These are phyloP conservation scores for Pogonus chalceus DNA, from an alignment of 1,140 invertebrate genomes.

Conservation along the genomic window DNA sequence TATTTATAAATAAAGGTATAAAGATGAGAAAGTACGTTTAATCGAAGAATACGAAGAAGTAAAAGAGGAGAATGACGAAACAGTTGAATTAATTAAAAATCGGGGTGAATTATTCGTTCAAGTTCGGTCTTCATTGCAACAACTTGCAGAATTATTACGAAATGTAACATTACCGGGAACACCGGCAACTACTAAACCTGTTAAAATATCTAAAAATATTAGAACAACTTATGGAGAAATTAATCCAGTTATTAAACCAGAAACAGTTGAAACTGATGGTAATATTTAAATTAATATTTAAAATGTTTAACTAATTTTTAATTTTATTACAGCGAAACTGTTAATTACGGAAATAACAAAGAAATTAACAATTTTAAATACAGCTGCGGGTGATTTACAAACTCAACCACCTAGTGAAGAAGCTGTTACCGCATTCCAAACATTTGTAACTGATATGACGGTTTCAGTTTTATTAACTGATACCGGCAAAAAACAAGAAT, in stretches of 20 bases:
- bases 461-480: not conserved
- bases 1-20: constrained; percentile 38
- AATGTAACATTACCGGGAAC: not conserved
- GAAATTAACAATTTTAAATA: not conserved
- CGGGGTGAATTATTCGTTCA: constrained; percentile 29
- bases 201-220: not conserved
- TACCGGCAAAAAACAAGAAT: not conserved
- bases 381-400: not conserved
- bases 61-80: constrained; percentile 33
- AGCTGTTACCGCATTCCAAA: not conserved
- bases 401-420: not conserved
- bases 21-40: constrained; percentile 39
- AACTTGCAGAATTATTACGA: not conserved
- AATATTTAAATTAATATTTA: not conserved
- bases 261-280: not conserved
- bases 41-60: constrained; percentile 36
- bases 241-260: not conserved
- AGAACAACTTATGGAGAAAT: not conserved
- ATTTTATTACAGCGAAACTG: not conserved
- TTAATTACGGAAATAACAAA: not conserved
- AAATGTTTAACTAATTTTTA: not conserved
- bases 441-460: not conserved
- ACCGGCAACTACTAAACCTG: not conserved
- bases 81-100: constrained; percentile 14
- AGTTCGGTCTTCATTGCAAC: constrained; percentile 29